These are phyloP conservation scores for Tachycineta bicolor DNA, from an alignment of 2,113 vertebrate species.

Conservation along the genomic window DNA sequence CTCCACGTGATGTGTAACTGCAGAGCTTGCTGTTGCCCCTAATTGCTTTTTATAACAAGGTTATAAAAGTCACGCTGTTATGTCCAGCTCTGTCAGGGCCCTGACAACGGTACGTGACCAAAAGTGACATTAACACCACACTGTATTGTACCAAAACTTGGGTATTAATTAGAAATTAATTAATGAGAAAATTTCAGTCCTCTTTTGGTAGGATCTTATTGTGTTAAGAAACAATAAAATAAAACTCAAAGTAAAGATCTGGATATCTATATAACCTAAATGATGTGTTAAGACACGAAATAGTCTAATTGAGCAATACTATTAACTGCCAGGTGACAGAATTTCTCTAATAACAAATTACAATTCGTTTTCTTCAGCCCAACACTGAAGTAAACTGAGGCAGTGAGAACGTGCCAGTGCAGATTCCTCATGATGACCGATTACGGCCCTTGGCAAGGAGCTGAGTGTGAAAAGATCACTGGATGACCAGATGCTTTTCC, in stretches of 20 bases:
- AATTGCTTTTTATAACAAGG: constrained; percentile 74
- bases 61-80: constrained; percentile 38
- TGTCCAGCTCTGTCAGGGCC: constrained; percentile 1
- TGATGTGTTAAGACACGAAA: neutral
- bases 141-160: neutral
- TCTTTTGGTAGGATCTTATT: neutral
- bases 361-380: neutral
- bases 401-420: neutral
- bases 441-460: neutral
- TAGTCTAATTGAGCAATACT: neutral
- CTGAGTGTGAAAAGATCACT: neutral
- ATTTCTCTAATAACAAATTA: neutral
- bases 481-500: neutral
- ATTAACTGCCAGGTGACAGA: neutral
- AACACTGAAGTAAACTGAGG: neutral
- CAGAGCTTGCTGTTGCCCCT: constrained; percentile 66
- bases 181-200: neutral
- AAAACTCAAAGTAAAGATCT: neutral
- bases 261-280: neutral
- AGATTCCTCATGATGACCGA: neutral
- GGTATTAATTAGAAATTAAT: neutral
- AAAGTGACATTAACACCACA: neutral
- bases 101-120: neutral
- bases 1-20: constrained; percentile 54
- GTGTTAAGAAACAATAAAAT: neutral